Percentiles rank a stretch among this genome's conserved stretches.
These are phyloP conservation scores for Peromyscus nudipes DNA, from an alignment of 2,797 vertebrate genomes.

Conservation along the genomic window DNA sequence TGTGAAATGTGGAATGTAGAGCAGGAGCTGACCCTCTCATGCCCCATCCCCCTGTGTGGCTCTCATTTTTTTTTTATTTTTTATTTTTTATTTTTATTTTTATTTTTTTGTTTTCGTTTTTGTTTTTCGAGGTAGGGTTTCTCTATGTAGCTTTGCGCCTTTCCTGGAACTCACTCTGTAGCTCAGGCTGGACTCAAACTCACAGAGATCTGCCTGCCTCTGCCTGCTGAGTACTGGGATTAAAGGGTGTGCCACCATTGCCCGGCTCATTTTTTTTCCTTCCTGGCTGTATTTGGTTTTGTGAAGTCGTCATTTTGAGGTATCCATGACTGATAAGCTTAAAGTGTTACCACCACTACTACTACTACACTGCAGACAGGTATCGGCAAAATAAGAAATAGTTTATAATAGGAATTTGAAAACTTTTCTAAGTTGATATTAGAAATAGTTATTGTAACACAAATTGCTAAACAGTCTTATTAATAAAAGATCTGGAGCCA, in stretches of 20 bases:
- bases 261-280: background rate
- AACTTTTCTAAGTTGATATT: constrained; percentile 28
- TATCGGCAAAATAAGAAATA: constrained; percentile 29
- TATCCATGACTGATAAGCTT: constrained; percentile 7
- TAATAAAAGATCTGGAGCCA: no score
- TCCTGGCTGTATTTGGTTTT: background rate
- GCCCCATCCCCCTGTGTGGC: background rate
- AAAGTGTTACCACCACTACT: background rate
- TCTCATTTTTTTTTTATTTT: background rate
- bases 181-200: no score
- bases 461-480: no score
- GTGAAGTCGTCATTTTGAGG: background rate
- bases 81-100: background rate
- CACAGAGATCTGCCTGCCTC: no score
- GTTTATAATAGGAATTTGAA: constrained; percentile 57
- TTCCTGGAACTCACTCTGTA: no score
- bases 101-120: no score
- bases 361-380: background rate
- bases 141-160: no score
- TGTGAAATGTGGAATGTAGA: background rate
- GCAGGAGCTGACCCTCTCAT: background rate
- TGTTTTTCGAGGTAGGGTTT: no score
- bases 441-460: background rate
- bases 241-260: no score
- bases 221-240: no score